phyloP scores from a whole-genome alignment of 2,113 vertebrate species.

The Thamnaconus septentrionalis region DNA sequence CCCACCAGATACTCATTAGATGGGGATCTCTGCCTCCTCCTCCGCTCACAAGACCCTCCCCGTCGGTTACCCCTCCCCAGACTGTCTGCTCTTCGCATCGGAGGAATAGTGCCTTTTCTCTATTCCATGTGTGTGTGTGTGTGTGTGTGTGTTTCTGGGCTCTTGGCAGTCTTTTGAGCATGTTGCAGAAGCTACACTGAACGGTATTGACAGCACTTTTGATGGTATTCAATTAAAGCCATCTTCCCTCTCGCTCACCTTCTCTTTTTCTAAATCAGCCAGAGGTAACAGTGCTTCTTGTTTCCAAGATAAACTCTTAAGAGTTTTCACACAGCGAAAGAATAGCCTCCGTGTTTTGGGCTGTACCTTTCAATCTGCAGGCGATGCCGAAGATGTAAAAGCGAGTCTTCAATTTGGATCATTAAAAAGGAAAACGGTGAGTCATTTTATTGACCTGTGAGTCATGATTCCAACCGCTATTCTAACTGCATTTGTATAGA shows the following conservation, averaged over 20 bases:
- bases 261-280: slow-evolving; percentile 25
- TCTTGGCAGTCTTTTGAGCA: slow-evolving; percentile 29
- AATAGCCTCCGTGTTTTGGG: slow-evolving; percentile 10
- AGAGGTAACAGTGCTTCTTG: slow-evolving; percentile 34
- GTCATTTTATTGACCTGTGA: too few relatives aligned
- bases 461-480: too few relatives aligned
- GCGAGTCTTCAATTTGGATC: slow-evolving; percentile 27
- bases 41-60: slow-evolving; percentile 7
- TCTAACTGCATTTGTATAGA: too few relatives aligned
- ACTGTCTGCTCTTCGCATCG: slow-evolving; percentile 35
- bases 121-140: neutral
- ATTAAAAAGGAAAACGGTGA: slow-evolving; percentile 32
- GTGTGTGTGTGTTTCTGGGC: slow-evolving; percentile 9
- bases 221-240: slow-evolving; percentile 52
- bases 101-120: slow-evolving; percentile 17
- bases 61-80: slow-evolving; percentile 7
- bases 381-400: slow-evolving; percentile 21
- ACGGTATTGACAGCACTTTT: slow-evolving; percentile 52
- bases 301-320: slow-evolving; percentile 18
- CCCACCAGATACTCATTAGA: slow-evolving; percentile 74
- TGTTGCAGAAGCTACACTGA: slow-evolving; percentile 43
- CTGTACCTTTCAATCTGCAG: neutral
- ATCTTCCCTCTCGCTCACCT: too few relatives aligned
- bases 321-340: slow-evolving; percentile 14
- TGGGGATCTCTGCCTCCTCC: slow-evolving; percentile 44